Evolutionary conservation across 2,113 vertebrate genomes (phyloP).

Genomic region (Leuciscus idus): DNA sequence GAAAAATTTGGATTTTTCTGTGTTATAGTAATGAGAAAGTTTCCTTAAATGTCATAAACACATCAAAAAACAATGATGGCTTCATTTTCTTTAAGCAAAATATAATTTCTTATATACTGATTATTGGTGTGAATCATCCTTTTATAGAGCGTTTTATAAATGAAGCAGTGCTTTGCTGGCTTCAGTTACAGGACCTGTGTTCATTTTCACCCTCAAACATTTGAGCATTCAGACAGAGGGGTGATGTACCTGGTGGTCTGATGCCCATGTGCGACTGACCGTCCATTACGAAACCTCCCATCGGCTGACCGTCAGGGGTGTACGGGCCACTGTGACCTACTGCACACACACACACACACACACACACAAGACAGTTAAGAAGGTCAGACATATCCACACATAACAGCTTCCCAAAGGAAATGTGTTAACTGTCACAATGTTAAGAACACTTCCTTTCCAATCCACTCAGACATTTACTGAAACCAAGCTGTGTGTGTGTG

Average conservation of each 20-base stretch:
- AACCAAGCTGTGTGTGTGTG: background rate
- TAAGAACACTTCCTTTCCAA: background rate
- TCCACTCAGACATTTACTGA: background rate
- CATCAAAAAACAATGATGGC: background rate
- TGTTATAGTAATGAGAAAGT: background rate
- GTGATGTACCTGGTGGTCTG: conserved; percentile 85
- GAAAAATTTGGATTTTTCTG: background rate
- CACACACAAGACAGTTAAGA: background rate
- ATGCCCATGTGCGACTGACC: conserved; percentile 92
- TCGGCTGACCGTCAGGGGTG: conserved; percentile 86
- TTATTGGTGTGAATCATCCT: background rate
- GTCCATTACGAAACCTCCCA: conserved; percentile 91
- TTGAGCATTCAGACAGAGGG: background rate
- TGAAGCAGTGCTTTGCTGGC: background rate
- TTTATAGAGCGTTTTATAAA: background rate
- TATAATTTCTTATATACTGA: background rate
- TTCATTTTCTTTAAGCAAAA: background rate
- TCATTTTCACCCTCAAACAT: background rate
- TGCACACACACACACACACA: conserved; percentile 57
- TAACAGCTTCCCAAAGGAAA: background rate
- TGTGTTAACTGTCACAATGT: background rate
- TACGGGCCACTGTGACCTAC: conserved; percentile 91
- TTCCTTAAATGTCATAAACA: background rate
- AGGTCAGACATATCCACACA: background rate
- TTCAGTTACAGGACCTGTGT: background rate